Base-by-base conservation (phyloP, 2,797 vertebrate species). In the Gallinago solitaria region DNA sequence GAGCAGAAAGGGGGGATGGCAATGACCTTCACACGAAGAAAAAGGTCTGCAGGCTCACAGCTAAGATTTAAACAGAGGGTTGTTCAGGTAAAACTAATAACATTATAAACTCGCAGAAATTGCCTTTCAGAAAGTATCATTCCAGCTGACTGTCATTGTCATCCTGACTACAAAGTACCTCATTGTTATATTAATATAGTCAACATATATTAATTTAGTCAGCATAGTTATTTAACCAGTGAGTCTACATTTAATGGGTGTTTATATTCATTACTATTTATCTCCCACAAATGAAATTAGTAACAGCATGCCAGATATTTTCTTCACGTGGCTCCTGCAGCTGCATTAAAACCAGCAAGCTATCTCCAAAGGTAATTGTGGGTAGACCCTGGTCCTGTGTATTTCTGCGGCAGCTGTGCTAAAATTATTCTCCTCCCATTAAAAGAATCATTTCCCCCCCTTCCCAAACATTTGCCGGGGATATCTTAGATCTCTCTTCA, bases 261-360 rank as follows among this genome's bases (percentile, higher is more conserved):
- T 61, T 95, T 95, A 83, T 76, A 95, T 59, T 71, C 69, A 61
- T 86, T 90, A 81, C 64, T 80, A 85, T 69, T 94, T 88, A 95
- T 56, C 84, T 85, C 64, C 69, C 73, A 75, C 88, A 86, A 93
- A 91, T 82, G 21, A 86, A 88, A 90, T 91, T 69, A 95, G 67
- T 54, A 86, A 86, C 41, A 90, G 74, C 73, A 65, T 21, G 27
- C 43, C 63, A 82, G 85, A 25, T 47, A 54, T 86, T 86, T 90
- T 78, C 85, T 93, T 82, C 85, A 53, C 30, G 27, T 53, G 57
- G 87, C 83, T 94, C 27, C 85, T 75, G 65, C 64, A 92, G 83
- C 70, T 43, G 65, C 61, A 88, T 71, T 78, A 73, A 95, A 86
- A 35, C 3, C 77, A 95, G 83, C 39, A 33, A 84, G 71, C 61